Evolutionary conservation across 1,140 invertebrate species (phyloP).

Genomic region (Drosophila quadrilineata): DNA sequence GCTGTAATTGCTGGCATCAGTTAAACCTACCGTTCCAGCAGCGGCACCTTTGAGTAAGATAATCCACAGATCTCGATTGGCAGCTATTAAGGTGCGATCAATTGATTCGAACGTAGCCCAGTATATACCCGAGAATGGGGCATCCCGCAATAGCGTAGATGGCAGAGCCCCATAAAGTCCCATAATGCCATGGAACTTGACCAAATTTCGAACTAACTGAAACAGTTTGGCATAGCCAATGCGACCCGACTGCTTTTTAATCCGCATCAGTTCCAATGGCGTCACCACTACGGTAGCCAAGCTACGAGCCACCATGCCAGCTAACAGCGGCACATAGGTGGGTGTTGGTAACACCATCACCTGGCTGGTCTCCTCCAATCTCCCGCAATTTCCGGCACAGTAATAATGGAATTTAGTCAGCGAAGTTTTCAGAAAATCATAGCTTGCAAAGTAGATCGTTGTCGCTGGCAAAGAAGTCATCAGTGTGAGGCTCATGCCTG

Average conservation of each 20-base stretch:
- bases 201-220: slow-evolving; percentile 83
- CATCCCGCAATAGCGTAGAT: slow-evolving; percentile 96
- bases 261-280: slow-evolving; percentile 97
- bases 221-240: slow-evolving; percentile 90
- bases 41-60: slow-evolving; percentile 93
- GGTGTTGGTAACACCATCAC: slow-evolving; percentile 74
- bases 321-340: slow-evolving; percentile 88
- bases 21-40: slow-evolving; percentile 91
- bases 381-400: not conserved
- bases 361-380: not conserved
- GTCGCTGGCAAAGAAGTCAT: slow-evolving; percentile 97
- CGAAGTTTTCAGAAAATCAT: slow-evolving; percentile 92
- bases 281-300: slow-evolving; percentile 93
- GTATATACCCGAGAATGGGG: slow-evolving; percentile 98
- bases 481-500: slow-evolving; percentile 97
- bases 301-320: slow-evolving; percentile 91
- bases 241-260: slow-evolving; percentile 98
- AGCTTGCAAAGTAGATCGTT: slow-evolving; percentile 97
- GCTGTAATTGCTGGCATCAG: not conserved
- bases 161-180: slow-evolving; percentile 95
- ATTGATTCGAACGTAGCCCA: slow-evolving; percentile 96
- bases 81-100: slow-evolving; percentile 85
- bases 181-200: slow-evolving; percentile 88
- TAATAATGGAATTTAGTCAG: slow-evolving; percentile 83
- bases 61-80: slow-evolving; percentile 88